These are phyloP conservation scores for Falco biarmicus DNA, from an alignment of 2,797 vertebrate species.

Conservation along the genomic window DNA sequence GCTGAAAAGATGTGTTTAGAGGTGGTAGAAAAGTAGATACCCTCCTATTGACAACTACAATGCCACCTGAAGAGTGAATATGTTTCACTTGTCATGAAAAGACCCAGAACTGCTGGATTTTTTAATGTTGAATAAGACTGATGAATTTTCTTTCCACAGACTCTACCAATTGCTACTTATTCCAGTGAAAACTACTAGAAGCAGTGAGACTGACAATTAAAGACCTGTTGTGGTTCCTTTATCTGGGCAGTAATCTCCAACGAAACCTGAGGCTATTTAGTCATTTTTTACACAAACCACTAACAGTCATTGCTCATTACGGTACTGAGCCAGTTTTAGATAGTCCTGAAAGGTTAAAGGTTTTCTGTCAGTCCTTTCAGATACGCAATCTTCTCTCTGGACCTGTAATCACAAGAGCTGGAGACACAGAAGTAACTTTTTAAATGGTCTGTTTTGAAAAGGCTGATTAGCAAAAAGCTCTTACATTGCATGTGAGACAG, in stretches of 20 bases:
- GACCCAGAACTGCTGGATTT: background rate
- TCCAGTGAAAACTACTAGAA: background rate
- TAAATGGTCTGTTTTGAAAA: background rate
- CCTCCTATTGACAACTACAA: background rate
- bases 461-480: background rate
- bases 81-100: background rate
- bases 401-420: background rate
- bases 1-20: background rate
- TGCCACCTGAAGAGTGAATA: background rate
- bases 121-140: background rate
- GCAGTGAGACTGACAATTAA: background rate
- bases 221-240: background rate
- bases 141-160: background rate
- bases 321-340: background rate
- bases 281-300: slow-evolving; percentile 3
- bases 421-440: background rate
- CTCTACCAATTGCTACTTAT: background rate
- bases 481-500: background rate
- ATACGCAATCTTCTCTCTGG: background rate
- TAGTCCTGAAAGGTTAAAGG: background rate
- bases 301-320: background rate
- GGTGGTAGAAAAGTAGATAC: background rate
- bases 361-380: background rate
- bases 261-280: background rate
- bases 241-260: background rate